Base-by-base conservation (phyloP, 1,140 invertebrate species). In the Pararge aegeria region DNA sequence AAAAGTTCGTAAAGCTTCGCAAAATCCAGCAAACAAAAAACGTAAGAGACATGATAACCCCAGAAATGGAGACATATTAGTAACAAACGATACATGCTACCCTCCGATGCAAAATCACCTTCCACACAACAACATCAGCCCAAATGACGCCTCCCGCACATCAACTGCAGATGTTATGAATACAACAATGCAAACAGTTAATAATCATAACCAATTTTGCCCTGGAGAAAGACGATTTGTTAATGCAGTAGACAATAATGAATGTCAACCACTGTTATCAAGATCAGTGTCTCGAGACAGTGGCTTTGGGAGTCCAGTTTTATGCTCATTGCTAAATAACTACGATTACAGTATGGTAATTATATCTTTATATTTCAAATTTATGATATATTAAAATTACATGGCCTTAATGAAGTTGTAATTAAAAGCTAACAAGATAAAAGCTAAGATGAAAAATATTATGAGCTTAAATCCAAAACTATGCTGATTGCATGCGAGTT, bases 261-360 rank as follows among this genome's bases (percentile, higher is more conserved):
- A 52, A 13, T 38, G 37, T 38, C 30, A 37, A 7, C n/a, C 13
- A 7, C 18, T 4, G 20, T 21, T 15, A 13, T 52, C 34, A 21
- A 52, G 50, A 55, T 46, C 53, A 30, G 21, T 46, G 16, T 55
- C 53, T 16, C 29, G 40, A 55, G 53, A 55, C 40, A 55, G 53
- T 46, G 53, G 53, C 4, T 55, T 30, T 20, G 9, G n/a, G 12
- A 55, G 40, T 46, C 53, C 53, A 12, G 12, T 38, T 3, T 5
- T 5, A n/a, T 13, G 20, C 7, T 0, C 16, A 46, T 19, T 30
- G 29, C 29, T 30, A 34, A 2, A 3, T n/a, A 34, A 7, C 30
- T 12, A 34, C 30, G 30, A 34, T 34, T 12, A 34, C n/a, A 34
- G n/a, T 34, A n/a, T 34, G 30, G 30, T 34, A 34, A 34, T 34